Evolutionary conservation across 1,140 invertebrate genomes (phyloP).

Genomic region (Brachionus plicatilis): DNA sequence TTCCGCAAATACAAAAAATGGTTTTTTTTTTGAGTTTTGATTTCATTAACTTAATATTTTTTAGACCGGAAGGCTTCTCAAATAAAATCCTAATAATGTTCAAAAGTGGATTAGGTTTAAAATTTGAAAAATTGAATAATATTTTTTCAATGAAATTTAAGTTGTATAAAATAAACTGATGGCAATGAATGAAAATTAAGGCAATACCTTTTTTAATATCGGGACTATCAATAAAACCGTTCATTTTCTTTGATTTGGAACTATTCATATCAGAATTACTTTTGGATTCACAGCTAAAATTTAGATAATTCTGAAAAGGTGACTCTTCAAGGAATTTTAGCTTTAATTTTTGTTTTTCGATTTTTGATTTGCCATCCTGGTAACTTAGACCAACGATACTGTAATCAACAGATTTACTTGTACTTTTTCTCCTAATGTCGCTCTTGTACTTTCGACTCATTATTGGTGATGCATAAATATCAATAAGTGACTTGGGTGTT

Average conservation of each 20-base stretch:
- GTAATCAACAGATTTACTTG: neutral
- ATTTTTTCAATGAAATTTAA: no score
- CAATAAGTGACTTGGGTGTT: neutral
- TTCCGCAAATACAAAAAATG: no score
- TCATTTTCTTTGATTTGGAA: neutral
- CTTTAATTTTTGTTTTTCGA: neutral
- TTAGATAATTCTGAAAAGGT: neutral
- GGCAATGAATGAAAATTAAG: neutral
- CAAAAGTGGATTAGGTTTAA: no score
- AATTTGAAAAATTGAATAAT: no score
- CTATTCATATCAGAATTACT: neutral
- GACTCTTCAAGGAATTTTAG: conserved; percentile 1
- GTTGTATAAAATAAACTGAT: no score
- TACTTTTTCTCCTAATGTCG: neutral
- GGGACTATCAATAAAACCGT: neutral
- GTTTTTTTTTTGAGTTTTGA: no score
- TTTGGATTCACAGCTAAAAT: neutral
- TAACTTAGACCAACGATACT: neutral
- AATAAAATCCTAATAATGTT: no score
- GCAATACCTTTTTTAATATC: neutral
- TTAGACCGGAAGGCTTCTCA: no score
- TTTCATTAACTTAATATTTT: no score
- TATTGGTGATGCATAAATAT: neutral
- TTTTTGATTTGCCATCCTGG: neutral
- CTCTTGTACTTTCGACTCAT: neutral